Base-by-base conservation (phyloP, 2,888 invertebrate species). In the Zelleria hepariella region DNA sequence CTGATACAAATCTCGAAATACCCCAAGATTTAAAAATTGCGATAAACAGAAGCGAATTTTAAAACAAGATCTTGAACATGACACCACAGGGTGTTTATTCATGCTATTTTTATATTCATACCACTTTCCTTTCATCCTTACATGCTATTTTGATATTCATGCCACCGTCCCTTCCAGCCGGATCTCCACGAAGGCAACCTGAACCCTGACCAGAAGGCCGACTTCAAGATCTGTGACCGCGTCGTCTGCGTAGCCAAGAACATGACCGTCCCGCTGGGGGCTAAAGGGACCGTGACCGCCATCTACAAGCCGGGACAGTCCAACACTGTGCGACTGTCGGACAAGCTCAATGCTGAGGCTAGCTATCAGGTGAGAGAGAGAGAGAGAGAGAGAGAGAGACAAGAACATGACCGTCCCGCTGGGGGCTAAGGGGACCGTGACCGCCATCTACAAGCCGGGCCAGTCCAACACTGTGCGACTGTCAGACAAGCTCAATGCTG, bases 281-380 rank as follows among this genome's bases (percentile, higher is more conserved):
- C 92, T 8, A 91, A 92, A 63, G 99, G 98, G 26, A 98, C 96
- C 0, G 88, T 99, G 0, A 93, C 96, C n/a, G 96, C 92, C 0
- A 87, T 94, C 7, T 82, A 64, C 66, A 82, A 48, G 65, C 73
- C 69, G 66, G 74, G 74, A 61, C 74, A 25, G 69, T 71, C 71
- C 73, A 91, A 68, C 75, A 90, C 77, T 53, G 91, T 72, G 62
- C 84, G 80, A 57, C 78, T 83, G 65, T 90, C 79, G 27, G 93
- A 88, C 71, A 91, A 85, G 57, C 70, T 74, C 63, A 86, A 90
- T 58, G 78, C 87, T 0, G 92, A 93, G 49, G 86, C 85, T 0
- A 86, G 93, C 59, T 95, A 94, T 72, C 96, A 96, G 65, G 87
- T 96, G 15, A 57, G 24, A 32, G 32, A 32, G 5, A 32, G n/a